phyloP scores from a whole-genome alignment of 2,888 invertebrate species.

The Gisinianus flammeolus region DNA sequence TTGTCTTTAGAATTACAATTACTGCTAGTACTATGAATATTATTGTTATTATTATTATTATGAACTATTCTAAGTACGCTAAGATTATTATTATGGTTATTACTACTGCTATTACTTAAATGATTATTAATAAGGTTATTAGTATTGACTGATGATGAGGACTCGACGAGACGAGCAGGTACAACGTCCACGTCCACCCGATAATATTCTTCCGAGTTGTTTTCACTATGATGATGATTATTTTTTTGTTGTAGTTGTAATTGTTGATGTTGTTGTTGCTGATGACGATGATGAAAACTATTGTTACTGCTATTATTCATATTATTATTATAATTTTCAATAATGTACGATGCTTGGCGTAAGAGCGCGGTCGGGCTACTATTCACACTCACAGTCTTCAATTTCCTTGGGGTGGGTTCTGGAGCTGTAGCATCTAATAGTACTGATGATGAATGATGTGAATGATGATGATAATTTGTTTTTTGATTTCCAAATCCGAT shows the following conservation, averaged over 20 bases:
- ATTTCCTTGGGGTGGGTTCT: slow-evolving; percentile 36
- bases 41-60: slow-evolving; percentile 8
- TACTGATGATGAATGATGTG: too few relatives aligned
- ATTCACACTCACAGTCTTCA: slow-evolving; percentile 21
- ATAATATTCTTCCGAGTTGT: slow-evolving; percentile 11
- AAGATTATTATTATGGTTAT: neutral
- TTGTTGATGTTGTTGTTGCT: neutral
- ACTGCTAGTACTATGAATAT: slow-evolving; percentile 12
- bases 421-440: neutral
- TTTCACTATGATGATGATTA: neutral
- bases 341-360: slow-evolving; percentile 27
- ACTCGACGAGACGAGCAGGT: slow-evolving; percentile 25
- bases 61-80: too few relatives aligned
- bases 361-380: slow-evolving; percentile 14
- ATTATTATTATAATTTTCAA: slow-evolving; percentile 21
- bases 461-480: too few relatives aligned
- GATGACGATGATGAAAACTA: neutral
- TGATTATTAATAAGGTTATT: slow-evolving; percentile 28
- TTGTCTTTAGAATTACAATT: slow-evolving; percentile 4
- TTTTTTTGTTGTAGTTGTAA: neutral
- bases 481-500: too few relatives aligned
- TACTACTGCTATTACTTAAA: slow-evolving; percentile 13
- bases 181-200: slow-evolving; percentile 21
- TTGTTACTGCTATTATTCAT: neutral
- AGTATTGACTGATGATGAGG: slow-evolving; percentile 16